phyloP scores from a whole-genome alignment of 2,797 vertebrate species.

The Australoheros facetus region DNA sequence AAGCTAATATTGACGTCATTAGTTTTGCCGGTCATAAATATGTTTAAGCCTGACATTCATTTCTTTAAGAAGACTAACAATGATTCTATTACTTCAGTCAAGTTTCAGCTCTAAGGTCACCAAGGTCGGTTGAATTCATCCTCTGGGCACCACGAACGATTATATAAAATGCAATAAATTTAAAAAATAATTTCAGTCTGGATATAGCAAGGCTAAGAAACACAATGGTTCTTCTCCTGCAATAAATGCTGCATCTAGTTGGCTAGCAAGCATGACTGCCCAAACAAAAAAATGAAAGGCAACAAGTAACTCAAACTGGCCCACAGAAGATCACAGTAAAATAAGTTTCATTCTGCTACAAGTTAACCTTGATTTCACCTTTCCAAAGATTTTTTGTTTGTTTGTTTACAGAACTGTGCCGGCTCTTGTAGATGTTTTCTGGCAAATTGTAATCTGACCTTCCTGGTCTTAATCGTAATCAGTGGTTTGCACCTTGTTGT shows the following conservation, averaged over 20 bases:
- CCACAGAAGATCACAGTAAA: neutral
- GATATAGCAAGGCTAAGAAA: neutral
- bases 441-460: too few relatives aligned
- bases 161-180: too few relatives aligned
- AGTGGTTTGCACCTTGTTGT: too few relatives aligned
- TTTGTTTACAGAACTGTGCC: too few relatives aligned
- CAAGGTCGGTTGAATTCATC: too few relatives aligned
- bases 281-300: neutral
- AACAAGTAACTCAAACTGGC: neutral
- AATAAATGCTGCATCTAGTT: neutral
- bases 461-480: too few relatives aligned
- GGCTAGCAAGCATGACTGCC: neutral
- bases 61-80: neutral
- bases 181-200: neutral
- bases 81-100: neutral
- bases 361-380: too few relatives aligned
- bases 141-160: too few relatives aligned
- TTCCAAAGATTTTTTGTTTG: too few relatives aligned
- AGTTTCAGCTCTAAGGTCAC: too few relatives aligned
- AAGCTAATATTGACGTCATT: neutral
- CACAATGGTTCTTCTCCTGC: neutral
- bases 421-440: too few relatives aligned
- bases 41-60: neutral
- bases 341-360: too few relatives aligned
- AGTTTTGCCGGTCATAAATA: neutral